Evolutionary conservation across 2,797 vertebrate species (phyloP).

Genomic region (Botia kubotai): DNA sequence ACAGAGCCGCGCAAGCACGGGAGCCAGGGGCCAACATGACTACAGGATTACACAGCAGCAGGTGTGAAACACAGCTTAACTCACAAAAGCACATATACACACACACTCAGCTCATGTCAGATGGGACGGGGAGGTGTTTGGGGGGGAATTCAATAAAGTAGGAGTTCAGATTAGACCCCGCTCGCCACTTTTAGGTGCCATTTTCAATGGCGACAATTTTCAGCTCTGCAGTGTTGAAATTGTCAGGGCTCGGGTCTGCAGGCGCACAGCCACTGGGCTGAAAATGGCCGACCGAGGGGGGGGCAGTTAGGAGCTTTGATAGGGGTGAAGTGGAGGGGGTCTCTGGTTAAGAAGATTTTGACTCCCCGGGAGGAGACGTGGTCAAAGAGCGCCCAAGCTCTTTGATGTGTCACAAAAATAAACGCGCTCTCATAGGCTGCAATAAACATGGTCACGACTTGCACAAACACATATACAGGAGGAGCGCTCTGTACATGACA

Average conservation of each 20-base stretch:
- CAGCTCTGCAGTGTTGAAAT: slow-evolving; percentile 53
- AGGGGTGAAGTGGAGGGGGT: slow-evolving; percentile 54
- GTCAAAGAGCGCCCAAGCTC: slow-evolving; percentile 27
- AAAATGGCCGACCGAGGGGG: slow-evolving; percentile 50
- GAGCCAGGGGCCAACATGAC: slow-evolving; percentile 56
- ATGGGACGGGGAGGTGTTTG: neutral
- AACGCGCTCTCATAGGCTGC: slow-evolving; percentile 16
- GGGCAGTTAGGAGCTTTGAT: slow-evolving; percentile 52
- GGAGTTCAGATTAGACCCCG: slow-evolving; percentile 55
- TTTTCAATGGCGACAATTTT: slow-evolving; percentile 63
- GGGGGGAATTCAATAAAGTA: slow-evolving; percentile 35
- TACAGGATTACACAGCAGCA: slow-evolving; percentile 56
- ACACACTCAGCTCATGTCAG: slow-evolving; percentile 39
- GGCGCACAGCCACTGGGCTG: slow-evolving; percentile 33
- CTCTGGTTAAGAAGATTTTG: slow-evolving; percentile 60
- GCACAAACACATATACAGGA: slow-evolving; percentile 20
- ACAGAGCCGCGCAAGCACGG: slow-evolving; percentile 50
- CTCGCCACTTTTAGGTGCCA: slow-evolving; percentile 60
- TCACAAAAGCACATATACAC: slow-evolving; percentile 52
- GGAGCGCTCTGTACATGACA: slow-evolving; percentile 5
- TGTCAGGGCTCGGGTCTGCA: slow-evolving; percentile 30
- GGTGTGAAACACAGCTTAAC: slow-evolving; percentile 63
- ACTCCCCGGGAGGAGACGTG: slow-evolving; percentile 43
- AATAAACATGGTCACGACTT: neutral
- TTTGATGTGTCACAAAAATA: slow-evolving; percentile 61